A percentile compares a stretch with the other conserved stretches of the same genome.
Conservation (phyloP, 2,113 vertebrate species). For the Saguinus imperator region DNA sequence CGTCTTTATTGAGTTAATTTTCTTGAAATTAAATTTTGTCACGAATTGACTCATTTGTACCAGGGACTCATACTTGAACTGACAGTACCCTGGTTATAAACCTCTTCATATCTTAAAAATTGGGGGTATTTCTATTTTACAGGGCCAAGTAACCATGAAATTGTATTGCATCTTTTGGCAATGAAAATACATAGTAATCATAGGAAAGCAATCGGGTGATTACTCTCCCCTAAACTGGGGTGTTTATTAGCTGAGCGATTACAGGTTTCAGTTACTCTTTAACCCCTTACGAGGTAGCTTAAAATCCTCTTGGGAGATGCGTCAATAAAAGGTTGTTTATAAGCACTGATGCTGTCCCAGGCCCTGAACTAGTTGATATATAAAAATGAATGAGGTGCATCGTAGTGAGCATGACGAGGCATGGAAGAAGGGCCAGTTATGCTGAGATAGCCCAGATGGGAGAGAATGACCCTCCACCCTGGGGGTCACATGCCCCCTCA, state of each 20-base stretch:
- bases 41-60: conserved; percentile 44
- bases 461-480: rapidly evolving
- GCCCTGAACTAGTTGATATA: rapidly evolving
- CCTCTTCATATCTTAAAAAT: conserved; percentile 54
- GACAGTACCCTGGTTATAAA: conserved; percentile 23
- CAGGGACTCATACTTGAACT: background rate
- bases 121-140: conserved; percentile 47
- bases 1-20: conserved; percentile 56
- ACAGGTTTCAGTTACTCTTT: background rate
- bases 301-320: rapidly evolving
- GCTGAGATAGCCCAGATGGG: rapidly evolving
- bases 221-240: background rate
- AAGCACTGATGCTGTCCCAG: too few relatives aligned
- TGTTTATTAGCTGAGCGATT: background rate
- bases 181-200: background rate
- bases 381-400: rapidly evolving
- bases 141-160: conserved; percentile 59
- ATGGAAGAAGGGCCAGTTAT: rapidly evolving
- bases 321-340: rapidly evolving
- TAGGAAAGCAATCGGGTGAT: background rate
- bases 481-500: rapidly evolving
- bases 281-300: background rate
- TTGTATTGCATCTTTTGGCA: conserved; percentile 50
- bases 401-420: rapidly evolving
- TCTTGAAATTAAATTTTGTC: conserved; percentile 58